Evolutionary conservation across 2,797 vertebrate genomes (phyloP).

Genomic region (Gastrophryne carolinensis): DNA sequence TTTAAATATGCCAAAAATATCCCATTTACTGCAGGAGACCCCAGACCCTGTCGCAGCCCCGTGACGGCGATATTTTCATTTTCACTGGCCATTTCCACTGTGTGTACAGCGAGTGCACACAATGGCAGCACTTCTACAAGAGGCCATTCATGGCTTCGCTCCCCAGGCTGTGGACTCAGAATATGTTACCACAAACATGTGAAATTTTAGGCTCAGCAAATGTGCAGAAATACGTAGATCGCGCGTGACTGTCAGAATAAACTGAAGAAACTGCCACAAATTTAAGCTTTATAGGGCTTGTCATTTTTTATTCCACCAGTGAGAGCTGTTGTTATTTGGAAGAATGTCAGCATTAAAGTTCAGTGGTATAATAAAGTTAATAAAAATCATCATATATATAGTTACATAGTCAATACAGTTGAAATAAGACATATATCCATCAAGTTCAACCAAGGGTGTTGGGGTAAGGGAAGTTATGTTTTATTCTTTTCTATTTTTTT

Average conservation of each 20-base stretch:
- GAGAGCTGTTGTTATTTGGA: too few species aligned
- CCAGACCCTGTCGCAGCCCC: background rate
- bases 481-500: too few species aligned
- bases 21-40: background rate
- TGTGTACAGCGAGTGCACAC: background rate
- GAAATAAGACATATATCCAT: too few species aligned
- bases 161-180: background rate
- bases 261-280: conserved; percentile 16
- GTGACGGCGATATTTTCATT: background rate
- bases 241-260: conserved; percentile 44
- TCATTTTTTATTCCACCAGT: too few species aligned
- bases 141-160: conserved; percentile 16
- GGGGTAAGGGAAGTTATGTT: too few species aligned
- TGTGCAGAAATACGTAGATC: conserved; percentile 41
- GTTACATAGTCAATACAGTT: too few species aligned
- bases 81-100: background rate
- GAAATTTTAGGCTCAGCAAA: conserved; percentile 54
- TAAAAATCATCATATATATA: too few species aligned
- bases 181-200: conserved; percentile 6
- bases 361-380: too few species aligned
- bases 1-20: conserved; percentile 6
- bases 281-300: background rate
- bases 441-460: too few species aligned
- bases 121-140: conserved; percentile 22
- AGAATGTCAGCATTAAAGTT: too few species aligned